These are phyloP conservation scores for Xylocampa areola DNA, from an alignment of 2,888 invertebrate species.

Conservation along the genomic window DNA sequence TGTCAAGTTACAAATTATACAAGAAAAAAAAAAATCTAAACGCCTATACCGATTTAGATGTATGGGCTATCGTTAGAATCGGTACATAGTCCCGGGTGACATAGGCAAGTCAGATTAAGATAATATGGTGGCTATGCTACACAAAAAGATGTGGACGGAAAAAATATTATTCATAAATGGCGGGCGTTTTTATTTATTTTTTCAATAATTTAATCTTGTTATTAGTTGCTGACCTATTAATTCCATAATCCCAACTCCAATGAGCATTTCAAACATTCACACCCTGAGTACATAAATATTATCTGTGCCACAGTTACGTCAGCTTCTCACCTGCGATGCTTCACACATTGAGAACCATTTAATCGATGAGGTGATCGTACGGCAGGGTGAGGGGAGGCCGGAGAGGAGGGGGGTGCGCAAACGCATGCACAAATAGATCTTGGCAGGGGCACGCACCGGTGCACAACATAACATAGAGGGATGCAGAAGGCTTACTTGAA, in stretches of 20 bases:
- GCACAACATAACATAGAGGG: neutral
- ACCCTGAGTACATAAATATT: neutral
- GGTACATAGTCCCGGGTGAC: too few species aligned
- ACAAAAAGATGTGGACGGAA: too few species aligned
- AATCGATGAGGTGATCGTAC: conserved; percentile 62
- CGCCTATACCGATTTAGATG: too few species aligned
- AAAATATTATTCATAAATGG: too few species aligned
- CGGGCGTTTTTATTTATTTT: too few species aligned
- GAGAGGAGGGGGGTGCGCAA: conserved; percentile 31
- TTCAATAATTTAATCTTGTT: too few species aligned
- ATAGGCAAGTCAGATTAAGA: too few species aligned
- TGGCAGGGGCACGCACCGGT: conserved; percentile 63
- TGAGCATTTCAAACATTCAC: neutral
- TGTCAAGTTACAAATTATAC: too few species aligned
- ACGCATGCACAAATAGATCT: conserved; percentile 69
- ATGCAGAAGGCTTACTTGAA: conserved; percentile 21
- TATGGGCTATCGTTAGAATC: too few species aligned
- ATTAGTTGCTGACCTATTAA: neutral
- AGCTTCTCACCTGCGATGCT: conserved; percentile 45
- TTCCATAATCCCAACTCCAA: neutral
- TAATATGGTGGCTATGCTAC: too few species aligned
- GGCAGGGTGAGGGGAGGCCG: neutral
- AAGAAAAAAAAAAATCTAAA: too few species aligned
- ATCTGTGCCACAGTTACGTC: conserved; percentile 11
- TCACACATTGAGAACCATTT: conserved; percentile 52